Percentiles rank a stretch among this genome's conserved stretches.
phyloP scores from a whole-genome alignment of 2,797 vertebrate species.

The Argya squamiceps region DNA sequence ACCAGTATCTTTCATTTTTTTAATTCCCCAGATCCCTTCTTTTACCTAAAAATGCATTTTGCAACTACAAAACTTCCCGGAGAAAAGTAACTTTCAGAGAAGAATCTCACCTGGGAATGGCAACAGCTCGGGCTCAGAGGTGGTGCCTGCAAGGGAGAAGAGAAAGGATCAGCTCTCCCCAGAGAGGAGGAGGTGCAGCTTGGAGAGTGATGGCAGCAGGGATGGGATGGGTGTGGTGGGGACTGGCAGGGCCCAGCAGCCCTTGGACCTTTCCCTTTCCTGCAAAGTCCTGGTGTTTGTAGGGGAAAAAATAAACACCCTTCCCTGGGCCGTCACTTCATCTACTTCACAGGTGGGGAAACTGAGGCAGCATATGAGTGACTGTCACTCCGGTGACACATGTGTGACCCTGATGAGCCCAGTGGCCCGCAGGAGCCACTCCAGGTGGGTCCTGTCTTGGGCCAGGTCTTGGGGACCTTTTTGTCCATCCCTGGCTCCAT shows the following conservation, averaged over 20 bases:
- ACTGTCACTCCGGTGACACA: neutral
- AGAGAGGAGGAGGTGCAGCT: neutral
- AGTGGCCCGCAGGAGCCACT: neutral
- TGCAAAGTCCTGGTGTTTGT: neutral
- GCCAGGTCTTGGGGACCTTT: neutral
- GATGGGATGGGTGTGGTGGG: neutral
- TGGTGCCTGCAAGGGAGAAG: conserved; percentile 66
- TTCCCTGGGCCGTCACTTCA: too few relatives aligned
- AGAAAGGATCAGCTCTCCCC: neutral
- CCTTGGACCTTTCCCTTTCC: neutral
- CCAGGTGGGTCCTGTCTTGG: neutral
- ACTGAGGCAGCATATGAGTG: neutral
- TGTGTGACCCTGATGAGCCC: neutral
- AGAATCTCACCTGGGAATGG: conserved; percentile 72
- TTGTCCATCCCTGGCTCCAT: neutral
- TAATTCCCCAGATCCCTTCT: neutral
- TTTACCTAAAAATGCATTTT: neutral
- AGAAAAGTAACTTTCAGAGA: neutral
- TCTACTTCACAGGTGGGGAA: neutral
- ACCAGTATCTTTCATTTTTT: accelerated
- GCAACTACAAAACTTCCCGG: neutral
- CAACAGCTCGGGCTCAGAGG: neutral
- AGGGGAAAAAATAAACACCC: neutral
- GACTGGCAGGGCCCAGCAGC: neutral
- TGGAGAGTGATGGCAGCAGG: neutral